These are phyloP conservation scores for Acleris laterana DNA, from an alignment of 2,888 invertebrate species.

Conservation along the genomic window DNA sequence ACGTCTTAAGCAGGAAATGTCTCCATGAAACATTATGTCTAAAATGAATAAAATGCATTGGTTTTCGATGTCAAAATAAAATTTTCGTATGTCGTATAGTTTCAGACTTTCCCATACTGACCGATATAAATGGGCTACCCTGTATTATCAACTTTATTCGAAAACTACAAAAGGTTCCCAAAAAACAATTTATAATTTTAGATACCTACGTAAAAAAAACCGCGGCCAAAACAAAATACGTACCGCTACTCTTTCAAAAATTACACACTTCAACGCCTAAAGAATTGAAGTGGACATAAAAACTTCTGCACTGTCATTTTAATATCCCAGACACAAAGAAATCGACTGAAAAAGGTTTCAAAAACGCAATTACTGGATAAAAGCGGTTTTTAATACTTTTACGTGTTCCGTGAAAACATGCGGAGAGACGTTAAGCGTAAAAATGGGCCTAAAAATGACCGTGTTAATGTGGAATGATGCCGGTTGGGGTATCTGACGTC, in stretches of 20 bases:
- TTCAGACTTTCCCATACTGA: too few relatives aligned
- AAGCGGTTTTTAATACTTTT: constrained; percentile 34
- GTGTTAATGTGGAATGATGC: constrained; percentile 23
- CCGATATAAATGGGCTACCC: too few relatives aligned
- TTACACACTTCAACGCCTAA: constrained; percentile 6
- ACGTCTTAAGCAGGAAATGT: too few relatives aligned
- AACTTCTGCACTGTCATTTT: constrained; percentile 35
- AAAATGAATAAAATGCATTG: too few relatives aligned
- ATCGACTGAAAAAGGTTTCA: constrained; percentile 29
- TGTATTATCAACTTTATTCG: too few relatives aligned
- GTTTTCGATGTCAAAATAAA: too few relatives aligned
- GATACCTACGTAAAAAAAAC: not conserved
- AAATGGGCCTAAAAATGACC: constrained; percentile 21
- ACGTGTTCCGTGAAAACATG: constrained; percentile 26
- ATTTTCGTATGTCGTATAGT: too few relatives aligned
- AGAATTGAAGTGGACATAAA: constrained; percentile 19
- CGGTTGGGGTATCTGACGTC: constrained; percentile 10
- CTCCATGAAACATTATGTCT: too few relatives aligned
- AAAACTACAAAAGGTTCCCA: too few relatives aligned
- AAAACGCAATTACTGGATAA: constrained; percentile 32
- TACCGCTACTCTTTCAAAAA: not conserved
- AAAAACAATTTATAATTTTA: too few relatives aligned
- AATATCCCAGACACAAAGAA: constrained; percentile 28
- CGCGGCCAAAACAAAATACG: not conserved
- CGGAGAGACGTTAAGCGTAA: constrained; percentile 23